phyloP scores from a whole-genome alignment of 2,888 invertebrate genomes.

The Eupithecia pulchellata region DNA sequence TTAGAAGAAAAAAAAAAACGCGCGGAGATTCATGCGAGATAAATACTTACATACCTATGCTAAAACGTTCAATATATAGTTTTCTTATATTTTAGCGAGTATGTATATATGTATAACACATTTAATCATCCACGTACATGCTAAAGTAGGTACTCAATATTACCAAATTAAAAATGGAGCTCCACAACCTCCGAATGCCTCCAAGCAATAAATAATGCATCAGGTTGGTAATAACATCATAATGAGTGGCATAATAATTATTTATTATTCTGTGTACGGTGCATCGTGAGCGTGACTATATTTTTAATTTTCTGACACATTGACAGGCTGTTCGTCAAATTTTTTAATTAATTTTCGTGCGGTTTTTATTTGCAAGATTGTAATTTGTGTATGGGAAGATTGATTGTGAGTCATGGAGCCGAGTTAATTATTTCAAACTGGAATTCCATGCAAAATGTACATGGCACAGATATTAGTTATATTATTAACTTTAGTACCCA shows the following conservation, averaged over 20 bases:
- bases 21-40: no score
- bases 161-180: slow-evolving; percentile 20
- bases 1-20: background rate
- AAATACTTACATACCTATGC: no score
- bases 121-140: background rate
- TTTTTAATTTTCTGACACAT: slow-evolving; percentile 56
- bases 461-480: no score
- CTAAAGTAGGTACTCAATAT: background rate
- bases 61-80: background rate
- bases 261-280: slow-evolving; percentile 64
- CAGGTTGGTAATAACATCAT: slow-evolving; percentile 69
- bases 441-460: no score
- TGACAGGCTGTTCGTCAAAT: slow-evolving; percentile 35
- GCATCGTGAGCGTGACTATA: slow-evolving; percentile 65
- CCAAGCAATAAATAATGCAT: slow-evolving; percentile 64
- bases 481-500: no score
- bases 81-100: no score
- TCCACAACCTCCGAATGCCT: slow-evolving; percentile 25
- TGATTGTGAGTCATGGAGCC: slow-evolving; percentile 13
- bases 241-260: slow-evolving; percentile 72
- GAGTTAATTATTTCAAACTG: background rate
- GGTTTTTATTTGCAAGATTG: slow-evolving; percentile 27
- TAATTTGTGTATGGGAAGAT: slow-evolving; percentile 25
- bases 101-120: background rate
- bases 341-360: slow-evolving; percentile 32